Percentiles rank a stretch among this genome's conserved stretches.
Evolutionary conservation across 1,140 invertebrate species (phyloP).

Genomic region (Zophobas morio): DNA sequence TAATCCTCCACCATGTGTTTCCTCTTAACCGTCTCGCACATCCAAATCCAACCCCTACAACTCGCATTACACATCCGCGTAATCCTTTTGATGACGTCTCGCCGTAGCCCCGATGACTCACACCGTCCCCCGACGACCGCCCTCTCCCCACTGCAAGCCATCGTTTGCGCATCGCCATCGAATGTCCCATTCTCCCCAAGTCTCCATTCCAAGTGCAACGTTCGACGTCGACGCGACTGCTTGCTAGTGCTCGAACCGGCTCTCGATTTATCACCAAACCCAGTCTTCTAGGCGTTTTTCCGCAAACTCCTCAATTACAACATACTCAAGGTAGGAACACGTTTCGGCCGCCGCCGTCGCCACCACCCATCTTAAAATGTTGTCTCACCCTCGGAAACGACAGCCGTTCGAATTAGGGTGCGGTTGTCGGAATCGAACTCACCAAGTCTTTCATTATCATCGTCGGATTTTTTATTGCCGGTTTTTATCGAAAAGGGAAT

Average conservation of each 20-base stretch:
- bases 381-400: background rate
- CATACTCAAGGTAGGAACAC: constrained; percentile 14
- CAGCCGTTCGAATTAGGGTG: constrained; percentile 31
- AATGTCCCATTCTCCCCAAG: constrained; percentile 3
- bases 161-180: constrained; percentile 42
- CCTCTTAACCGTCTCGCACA: too few relatives aligned
- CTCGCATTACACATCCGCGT: background rate
- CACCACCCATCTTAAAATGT: background rate
- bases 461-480: constrained; percentile 30
- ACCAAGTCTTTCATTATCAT: constrained; percentile 25
- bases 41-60: background rate
- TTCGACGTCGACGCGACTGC: constrained; percentile 10
- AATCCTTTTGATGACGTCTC: constrained; percentile 38
- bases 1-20: background rate
- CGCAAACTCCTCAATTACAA: constrained; percentile 6
- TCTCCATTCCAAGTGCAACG: constrained; percentile 35
- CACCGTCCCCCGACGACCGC: constrained; percentile 9
- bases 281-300: constrained; percentile 1
- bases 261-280: too few relatives aligned
- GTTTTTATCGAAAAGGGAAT: background rate
- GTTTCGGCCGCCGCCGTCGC: background rate
- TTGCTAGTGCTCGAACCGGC: constrained; percentile 6
- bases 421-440: constrained; percentile 38
- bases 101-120: constrained; percentile 1
- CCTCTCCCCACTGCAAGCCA: constrained; percentile 35